Evolutionary conservation across 2,797 vertebrate species (phyloP).

Genomic region (Buceros bicornis): DNA sequence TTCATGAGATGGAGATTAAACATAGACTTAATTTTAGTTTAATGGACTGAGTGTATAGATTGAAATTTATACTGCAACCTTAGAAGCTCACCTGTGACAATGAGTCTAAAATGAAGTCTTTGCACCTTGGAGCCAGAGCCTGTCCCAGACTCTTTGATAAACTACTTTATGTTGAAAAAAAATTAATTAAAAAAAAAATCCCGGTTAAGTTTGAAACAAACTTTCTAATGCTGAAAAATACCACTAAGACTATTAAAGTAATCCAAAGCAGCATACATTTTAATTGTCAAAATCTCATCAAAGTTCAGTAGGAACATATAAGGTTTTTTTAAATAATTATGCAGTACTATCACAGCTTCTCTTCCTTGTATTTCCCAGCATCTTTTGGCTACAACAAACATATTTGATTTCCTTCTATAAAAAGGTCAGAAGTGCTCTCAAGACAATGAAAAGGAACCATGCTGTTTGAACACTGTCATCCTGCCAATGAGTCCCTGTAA

Average conservation of each 20-base stretch:
- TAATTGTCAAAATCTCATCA: neutral
- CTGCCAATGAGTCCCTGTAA: neutral
- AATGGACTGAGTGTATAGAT: neutral
- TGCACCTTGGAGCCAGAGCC: neutral
- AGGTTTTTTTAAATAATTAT: neutral
- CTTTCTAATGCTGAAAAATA: neutral
- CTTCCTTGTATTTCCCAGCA: neutral
- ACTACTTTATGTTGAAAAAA: neutral
- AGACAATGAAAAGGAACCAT: slow-evolving; percentile 20
- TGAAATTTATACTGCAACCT: neutral
- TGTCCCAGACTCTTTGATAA: neutral
- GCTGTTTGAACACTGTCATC: slow-evolving; percentile 7
- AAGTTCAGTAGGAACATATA: neutral
- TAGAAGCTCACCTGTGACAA: neutral
- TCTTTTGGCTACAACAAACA: slow-evolving; percentile 15
- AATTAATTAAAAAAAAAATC: no score
- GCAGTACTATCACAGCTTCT: neutral
- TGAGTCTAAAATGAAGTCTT: neutral
- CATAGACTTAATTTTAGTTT: neutral
- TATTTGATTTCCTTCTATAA: slow-evolving; percentile 26
- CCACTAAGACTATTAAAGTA: neutral
- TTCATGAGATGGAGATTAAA: neutral
- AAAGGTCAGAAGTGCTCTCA: neutral
- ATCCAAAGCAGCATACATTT: neutral
- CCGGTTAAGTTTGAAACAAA: neutral